phyloP scores from a whole-genome alignment of 2,113 vertebrate genomes.

The Pandion haliaetus region DNA sequence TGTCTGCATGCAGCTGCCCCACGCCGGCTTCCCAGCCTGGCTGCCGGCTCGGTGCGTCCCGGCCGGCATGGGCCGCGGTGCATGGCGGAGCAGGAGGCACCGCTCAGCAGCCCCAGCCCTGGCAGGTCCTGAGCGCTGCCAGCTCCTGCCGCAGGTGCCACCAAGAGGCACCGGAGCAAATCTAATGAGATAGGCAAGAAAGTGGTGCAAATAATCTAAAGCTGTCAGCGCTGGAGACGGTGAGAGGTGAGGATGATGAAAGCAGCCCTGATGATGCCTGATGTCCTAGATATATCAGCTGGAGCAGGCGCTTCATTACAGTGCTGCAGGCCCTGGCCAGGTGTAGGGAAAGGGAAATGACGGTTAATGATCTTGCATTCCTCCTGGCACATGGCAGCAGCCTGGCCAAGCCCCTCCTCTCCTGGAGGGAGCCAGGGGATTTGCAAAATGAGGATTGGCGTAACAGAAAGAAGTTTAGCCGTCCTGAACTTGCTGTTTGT shows the following conservation, averaged over 20 bases:
- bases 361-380: accelerated
- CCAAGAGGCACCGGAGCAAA: not conserved
- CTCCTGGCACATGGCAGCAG: not conserved
- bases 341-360: not conserved
- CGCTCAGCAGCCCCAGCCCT: not conserved
- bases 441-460: accelerated
- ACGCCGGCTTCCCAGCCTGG: not conserved
- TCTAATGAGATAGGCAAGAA: not conserved
- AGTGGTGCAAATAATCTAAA: not conserved
- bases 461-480: not conserved
- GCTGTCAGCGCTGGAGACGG: not conserved
- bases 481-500: accelerated
- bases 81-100: not conserved
- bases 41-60: not conserved
- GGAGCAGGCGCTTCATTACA: not conserved
- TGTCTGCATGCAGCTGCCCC: not conserved
- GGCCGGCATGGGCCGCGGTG: not conserved
- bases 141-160: not conserved
- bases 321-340: accelerated
- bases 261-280: not conserved
- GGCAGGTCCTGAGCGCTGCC: accelerated
- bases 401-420: not conserved
- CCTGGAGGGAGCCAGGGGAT: not conserved
- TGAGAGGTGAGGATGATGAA: not conserved
- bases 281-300: not conserved